These are phyloP conservation scores for Saccopteryx leptura DNA, from an alignment of 2,113 vertebrate genomes.

Conservation along the genomic window DNA sequence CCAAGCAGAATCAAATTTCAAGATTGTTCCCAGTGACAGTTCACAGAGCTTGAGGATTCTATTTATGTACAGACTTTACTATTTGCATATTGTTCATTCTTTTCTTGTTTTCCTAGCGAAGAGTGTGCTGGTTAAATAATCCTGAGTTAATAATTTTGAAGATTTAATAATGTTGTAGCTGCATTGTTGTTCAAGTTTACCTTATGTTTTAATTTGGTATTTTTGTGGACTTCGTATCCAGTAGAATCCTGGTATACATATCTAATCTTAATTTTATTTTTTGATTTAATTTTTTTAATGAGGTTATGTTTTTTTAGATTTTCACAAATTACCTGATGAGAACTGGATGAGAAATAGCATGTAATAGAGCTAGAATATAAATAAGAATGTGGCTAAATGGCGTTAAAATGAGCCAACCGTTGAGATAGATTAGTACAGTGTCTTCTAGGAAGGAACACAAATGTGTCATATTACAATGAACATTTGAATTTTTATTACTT, in stretches of 20 bases:
- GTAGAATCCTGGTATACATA: conserved; percentile 1
- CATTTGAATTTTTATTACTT: background rate
- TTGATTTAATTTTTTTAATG: background rate
- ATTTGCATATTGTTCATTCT: background rate
- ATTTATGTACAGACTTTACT: background rate
- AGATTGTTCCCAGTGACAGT: background rate
- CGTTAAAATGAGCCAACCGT: background rate
- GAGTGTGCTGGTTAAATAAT: background rate
- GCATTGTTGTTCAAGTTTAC: background rate
- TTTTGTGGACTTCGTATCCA: background rate
- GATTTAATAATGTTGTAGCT: background rate
- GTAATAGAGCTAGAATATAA: background rate
- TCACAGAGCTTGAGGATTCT: background rate
- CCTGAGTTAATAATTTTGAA: conserved; percentile 21
- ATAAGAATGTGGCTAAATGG: background rate
- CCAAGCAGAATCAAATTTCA: background rate
- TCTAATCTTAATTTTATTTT: conserved; percentile 48
- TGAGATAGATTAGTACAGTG: background rate
- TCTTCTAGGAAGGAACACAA: background rate
- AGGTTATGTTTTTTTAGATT: conserved; percentile 37
- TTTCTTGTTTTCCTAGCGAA: background rate
- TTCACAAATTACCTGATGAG: background rate
- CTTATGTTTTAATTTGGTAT: conserved; percentile 19
- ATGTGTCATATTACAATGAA: background rate
- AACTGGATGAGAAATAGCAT: conserved; percentile 36